A percentile compares a stretch with the other conserved stretches of the same genome.
Evolutionary conservation across 2,113 vertebrate species (phyloP).

Genomic region (Catharus minimus): DNA sequence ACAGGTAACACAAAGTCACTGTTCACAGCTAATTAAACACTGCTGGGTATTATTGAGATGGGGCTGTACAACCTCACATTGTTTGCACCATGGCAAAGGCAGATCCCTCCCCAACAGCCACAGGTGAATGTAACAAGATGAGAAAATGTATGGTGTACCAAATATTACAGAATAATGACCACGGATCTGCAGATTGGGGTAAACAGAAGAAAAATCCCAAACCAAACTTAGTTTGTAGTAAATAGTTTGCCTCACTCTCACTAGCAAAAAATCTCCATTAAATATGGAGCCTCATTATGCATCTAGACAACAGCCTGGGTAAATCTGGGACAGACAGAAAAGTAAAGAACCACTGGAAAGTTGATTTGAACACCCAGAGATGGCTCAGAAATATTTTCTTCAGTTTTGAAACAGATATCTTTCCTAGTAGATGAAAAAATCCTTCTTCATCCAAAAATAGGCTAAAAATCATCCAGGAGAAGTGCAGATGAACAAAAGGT

Average conservation of each 20-base stretch:
- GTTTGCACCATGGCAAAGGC: neutral
- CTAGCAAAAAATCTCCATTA: neutral
- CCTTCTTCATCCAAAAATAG: conserved; percentile 9
- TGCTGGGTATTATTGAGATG: neutral
- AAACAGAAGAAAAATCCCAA: neutral
- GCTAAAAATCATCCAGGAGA: conserved; percentile 24
- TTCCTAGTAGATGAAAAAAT: neutral
- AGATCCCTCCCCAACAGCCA: neutral
- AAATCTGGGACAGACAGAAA: conserved; percentile 4
- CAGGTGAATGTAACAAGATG: fast-evolving
- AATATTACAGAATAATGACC: neutral
- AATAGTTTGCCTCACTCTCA: neutral
- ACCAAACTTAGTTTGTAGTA: neutral
- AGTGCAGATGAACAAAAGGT: neutral
- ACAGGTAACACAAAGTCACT: neutral
- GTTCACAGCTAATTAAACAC: neutral
- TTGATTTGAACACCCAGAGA: neutral
- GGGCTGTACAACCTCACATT: neutral
- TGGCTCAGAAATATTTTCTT: neutral
- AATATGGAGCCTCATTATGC: neutral
- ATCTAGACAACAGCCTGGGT: neutral
- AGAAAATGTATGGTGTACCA: neutral
- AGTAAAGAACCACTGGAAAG: neutral
- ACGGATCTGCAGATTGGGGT: neutral
- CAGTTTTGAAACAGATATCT: neutral